Conservation (phyloP, 2,888 invertebrate species). For the Calliphora vomitoria region DNA sequence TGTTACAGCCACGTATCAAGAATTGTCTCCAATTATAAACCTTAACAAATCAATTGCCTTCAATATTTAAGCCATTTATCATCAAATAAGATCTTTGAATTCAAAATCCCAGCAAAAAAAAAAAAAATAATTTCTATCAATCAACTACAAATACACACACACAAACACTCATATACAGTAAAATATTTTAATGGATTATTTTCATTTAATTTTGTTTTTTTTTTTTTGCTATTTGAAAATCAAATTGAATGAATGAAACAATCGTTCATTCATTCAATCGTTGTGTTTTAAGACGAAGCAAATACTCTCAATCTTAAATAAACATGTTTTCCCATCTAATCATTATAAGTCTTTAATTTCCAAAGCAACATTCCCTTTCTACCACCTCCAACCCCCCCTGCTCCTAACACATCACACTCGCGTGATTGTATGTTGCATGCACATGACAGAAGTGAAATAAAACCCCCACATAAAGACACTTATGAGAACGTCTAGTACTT, state of each 20-base stretch:
- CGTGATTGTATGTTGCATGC: background rate
- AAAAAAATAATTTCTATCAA: conserved; percentile 13
- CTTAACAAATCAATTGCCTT: conserved; percentile 8
- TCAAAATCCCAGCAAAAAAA: background rate
- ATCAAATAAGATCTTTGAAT: conserved; percentile 18
- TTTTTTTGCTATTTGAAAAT: conserved; percentile 14
- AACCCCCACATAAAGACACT: conserved; percentile 43
- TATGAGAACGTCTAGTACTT: conserved; percentile 5
- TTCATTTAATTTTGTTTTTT: background rate
- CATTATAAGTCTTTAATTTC: conserved; percentile 60
- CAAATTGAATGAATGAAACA: conserved; percentile 43
- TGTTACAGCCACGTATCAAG: background rate
- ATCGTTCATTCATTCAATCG: conserved; percentile 35
- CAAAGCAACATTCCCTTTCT: conserved; percentile 33
- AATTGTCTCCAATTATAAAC: conserved; percentile 1
- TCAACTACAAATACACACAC: background rate
- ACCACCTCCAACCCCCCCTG: background rate
- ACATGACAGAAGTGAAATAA: conserved; percentile 52
- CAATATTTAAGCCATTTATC: conserved; percentile 42
- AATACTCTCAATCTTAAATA: conserved; percentile 57
- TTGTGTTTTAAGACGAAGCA: conserved; percentile 28
- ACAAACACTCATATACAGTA: background rate
- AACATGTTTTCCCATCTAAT: conserved; percentile 58
- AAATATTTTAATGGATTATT: conserved; percentile 38
- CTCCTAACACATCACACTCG: too few relatives aligned